Conservation (phyloP, 2,113 vertebrate genomes). For the Gila orcuttii region DNA sequence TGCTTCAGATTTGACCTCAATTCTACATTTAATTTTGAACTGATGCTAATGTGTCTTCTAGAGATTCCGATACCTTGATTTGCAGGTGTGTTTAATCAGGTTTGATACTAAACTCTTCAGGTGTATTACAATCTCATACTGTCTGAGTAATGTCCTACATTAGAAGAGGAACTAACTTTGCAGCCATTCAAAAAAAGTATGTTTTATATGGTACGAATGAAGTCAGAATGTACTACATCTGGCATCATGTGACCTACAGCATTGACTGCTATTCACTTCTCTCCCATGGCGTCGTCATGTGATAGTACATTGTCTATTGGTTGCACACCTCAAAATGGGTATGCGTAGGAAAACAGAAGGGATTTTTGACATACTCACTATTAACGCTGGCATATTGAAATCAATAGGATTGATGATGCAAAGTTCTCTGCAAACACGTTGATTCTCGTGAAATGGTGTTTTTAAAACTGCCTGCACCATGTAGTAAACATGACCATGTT, state of each 20-base stretch:
- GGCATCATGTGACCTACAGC: neutral
- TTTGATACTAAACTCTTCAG: too few species aligned
- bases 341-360: neutral
- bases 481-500: conserved; percentile 80
- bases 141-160: too few species aligned
- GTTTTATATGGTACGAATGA: neutral
- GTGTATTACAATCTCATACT: too few species aligned
- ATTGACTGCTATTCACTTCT: too few species aligned
- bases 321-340: neutral
- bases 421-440: conserved; percentile 76
- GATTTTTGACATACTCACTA: conserved; percentile 70
- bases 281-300: too few species aligned
- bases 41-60: too few species aligned
- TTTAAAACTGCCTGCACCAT: conserved; percentile 77
- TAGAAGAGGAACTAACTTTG: too few species aligned
- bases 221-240: neutral
- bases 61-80: too few species aligned
- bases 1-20: neutral
- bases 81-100: too few species aligned
- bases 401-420: conserved; percentile 80
- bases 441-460: conserved; percentile 70
- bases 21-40: too few species aligned
- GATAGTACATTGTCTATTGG: too few species aligned
- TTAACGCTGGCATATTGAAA: conserved; percentile 78
- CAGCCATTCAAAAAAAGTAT: too few species aligned